These are phyloP conservation scores for Temnothorax longispinosus DNA, from an alignment of 1,140 invertebrate genomes.

Conservation along the genomic window DNA sequence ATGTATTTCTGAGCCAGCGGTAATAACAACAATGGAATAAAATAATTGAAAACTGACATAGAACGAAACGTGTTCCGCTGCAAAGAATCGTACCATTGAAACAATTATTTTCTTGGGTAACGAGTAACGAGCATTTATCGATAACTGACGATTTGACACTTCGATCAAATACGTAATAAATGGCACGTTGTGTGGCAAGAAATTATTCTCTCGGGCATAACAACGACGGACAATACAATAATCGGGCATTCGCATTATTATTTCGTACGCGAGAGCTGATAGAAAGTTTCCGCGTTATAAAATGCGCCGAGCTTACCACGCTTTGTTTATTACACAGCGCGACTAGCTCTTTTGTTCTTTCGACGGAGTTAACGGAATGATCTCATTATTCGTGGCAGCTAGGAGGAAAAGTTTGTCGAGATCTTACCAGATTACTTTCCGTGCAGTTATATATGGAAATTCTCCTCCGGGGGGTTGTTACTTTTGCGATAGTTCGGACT, in stretches of 20 bases:
- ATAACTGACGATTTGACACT: constrained; percentile 1
- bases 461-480: constrained; percentile 21
- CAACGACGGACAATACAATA: background rate
- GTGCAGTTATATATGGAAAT: constrained; percentile 22
- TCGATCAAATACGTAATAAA: background rate
- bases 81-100: background rate
- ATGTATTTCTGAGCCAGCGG: background rate
- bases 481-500: constrained; percentile 10
- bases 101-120: background rate
- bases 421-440: constrained; percentile 52
- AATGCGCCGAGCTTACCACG: constrained; percentile 21
- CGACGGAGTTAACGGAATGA: constrained; percentile 43
- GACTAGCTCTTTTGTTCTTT: constrained; percentile 54
- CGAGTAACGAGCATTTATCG: background rate
- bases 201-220: constrained; percentile 12
- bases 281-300: constrained; percentile 54
- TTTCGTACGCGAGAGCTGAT: constrained; percentile 6
- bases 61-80: background rate
- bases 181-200: background rate
- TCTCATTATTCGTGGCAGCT: constrained; percentile 51
- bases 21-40: background rate
- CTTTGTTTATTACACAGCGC: constrained; percentile 36
- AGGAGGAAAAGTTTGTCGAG: constrained; percentile 32
- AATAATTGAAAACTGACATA: background rate
- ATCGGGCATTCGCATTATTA: constrained; percentile 4